Evolutionary conservation across 1,140 invertebrate genomes (phyloP).

Genomic region (Probaryconus sp.): DNA sequence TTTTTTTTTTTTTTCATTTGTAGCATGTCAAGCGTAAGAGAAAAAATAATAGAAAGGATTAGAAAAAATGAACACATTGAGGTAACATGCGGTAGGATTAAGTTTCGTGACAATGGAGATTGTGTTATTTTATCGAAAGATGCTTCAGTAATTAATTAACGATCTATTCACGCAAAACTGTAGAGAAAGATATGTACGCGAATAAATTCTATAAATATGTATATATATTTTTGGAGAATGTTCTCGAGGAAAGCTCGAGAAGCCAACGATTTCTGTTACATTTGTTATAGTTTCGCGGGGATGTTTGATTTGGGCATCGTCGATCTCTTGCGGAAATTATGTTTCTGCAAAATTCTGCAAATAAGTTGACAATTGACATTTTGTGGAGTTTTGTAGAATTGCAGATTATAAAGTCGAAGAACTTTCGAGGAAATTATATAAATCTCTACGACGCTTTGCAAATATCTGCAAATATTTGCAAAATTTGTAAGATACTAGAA

Average conservation of each 20-base stretch:
- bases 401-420: no score
- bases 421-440: no score
- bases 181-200: constrained; percentile 6
- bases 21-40: no score
- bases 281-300: constrained; percentile 28
- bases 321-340: no score
- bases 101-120: not conserved
- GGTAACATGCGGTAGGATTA: no score
- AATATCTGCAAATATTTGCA: no score
- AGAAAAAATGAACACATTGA: not conserved
- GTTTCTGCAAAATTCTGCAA: no score
- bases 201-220: constrained; percentile 39
- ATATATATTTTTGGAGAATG: constrained; percentile 54
- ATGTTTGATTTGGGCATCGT: constrained; percentile 39
- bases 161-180: constrained; percentile 9
- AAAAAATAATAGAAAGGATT: not conserved
- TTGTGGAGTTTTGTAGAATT: no score
- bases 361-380: no score
- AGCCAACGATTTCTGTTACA: constrained; percentile 19
- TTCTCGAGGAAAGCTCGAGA: constrained; percentile 24
- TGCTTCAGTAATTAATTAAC: constrained; percentile 26
- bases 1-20: no score
- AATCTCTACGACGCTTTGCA: no score
- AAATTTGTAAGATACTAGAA: no score
- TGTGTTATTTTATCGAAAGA: constrained; percentile 26